Evolutionary conservation across 2,888 invertebrate genomes (phyloP).

Genomic region (Muscina levida): DNA sequence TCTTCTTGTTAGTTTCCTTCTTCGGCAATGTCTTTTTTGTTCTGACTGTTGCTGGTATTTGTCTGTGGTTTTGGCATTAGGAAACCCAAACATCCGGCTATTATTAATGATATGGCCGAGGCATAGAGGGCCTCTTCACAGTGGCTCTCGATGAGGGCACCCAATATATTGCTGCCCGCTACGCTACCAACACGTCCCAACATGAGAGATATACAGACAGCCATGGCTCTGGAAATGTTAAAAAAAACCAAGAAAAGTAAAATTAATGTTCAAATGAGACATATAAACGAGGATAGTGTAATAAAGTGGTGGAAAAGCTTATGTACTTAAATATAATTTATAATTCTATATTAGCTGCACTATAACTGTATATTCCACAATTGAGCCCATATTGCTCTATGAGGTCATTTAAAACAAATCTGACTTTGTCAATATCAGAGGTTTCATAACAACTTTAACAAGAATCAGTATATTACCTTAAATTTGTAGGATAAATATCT

Average conservation of each 20-base stretch:
- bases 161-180: conserved; percentile 68
- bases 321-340: too few species aligned
- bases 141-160: conserved; percentile 68
- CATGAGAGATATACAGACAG: conserved; percentile 71
- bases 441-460: too few species aligned
- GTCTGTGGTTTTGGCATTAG: conserved; percentile 61
- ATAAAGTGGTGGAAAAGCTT: too few species aligned
- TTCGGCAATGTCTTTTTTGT: conserved; percentile 36
- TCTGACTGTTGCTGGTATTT: conserved; percentile 16
- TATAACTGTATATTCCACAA: too few species aligned
- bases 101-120: conserved; percentile 62
- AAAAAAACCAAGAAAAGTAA: neutral
- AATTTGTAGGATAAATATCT: conserved; percentile 75
- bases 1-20: conserved; percentile 26
- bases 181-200: conserved; percentile 70
- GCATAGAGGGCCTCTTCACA: conserved; percentile 66
- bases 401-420: too few species aligned
- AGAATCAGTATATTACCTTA: conserved; percentile 69
- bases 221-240: conserved; percentile 69
- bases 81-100: conserved; percentile 64
- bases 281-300: too few species aligned
- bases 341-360: too few species aligned
- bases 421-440: too few species aligned
- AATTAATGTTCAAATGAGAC: too few species aligned
- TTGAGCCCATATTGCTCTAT: too few species aligned